Conservation (phyloP, 30 jellyfish, hydroid and myxozoan species). For the Pelagia noctiluca region DNA sequence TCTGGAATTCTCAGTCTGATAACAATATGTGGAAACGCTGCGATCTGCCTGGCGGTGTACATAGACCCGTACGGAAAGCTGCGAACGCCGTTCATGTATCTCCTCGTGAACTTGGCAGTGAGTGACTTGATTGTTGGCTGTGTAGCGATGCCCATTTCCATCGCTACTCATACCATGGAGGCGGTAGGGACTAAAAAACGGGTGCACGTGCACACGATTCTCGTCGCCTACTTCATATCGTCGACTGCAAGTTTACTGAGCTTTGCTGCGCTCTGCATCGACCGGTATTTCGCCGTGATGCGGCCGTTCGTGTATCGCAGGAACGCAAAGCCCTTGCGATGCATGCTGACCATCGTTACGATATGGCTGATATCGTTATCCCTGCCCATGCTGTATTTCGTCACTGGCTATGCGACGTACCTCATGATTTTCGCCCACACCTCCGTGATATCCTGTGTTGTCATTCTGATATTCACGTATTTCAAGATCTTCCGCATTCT, state of each 20-base stretch:
- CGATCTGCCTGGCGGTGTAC: constrained; percentile 74
- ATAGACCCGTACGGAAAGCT: constrained; percentile 80
- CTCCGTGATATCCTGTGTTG: constrained; percentile 33
- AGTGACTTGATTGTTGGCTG: constrained; percentile 85
- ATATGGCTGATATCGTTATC: constrained; percentile 69
- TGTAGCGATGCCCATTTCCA: constrained; percentile 75
- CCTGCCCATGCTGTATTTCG: constrained; percentile 69
- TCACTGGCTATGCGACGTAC: constrained; percentile 68
- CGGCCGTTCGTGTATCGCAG: constrained; percentile 65
- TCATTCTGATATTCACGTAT: constrained; percentile 57
- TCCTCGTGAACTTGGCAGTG: constrained; percentile 79
- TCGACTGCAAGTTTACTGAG: constrained; percentile 82
- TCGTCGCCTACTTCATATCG: constrained; percentile 61
- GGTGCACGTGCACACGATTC: constrained; percentile 62
- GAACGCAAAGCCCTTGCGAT: constrained; percentile 28
- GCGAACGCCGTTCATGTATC: constrained; percentile 90
- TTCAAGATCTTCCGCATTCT: constrained; percentile 52
- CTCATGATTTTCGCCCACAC: constrained; percentile 83
- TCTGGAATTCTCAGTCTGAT: constrained; percentile 58
- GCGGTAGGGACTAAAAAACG: constrained; percentile 61
- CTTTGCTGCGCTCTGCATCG: constrained; percentile 79
- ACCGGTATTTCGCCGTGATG: constrained; percentile 75
- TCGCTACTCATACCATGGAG: constrained; percentile 85
- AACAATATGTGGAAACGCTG: constrained; percentile 67
- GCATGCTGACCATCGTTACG: constrained; percentile 38